These are phyloP conservation scores for Tenthredo scrophulariae DNA, from an alignment of 2,888 invertebrate genomes.

Conservation along the genomic window DNA sequence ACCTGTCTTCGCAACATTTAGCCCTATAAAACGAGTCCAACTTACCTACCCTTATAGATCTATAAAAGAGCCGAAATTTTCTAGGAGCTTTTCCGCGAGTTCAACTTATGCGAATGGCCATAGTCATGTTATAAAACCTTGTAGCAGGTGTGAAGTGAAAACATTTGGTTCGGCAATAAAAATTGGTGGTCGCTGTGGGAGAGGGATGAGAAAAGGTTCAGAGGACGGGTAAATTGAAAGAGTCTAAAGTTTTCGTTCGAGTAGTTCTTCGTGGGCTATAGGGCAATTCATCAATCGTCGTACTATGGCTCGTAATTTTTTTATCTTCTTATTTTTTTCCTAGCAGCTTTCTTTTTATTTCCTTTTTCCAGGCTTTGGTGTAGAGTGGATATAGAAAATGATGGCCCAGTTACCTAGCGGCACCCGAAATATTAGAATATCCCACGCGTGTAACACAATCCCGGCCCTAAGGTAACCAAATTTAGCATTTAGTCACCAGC, in stretches of 20 bases:
- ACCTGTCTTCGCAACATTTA: neutral
- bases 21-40: neutral
- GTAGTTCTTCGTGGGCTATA: neutral
- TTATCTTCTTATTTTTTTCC: neutral
- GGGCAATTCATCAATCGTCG: constrained; percentile 34
- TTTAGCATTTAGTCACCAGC: constrained; percentile 74
- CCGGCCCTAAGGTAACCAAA: constrained; percentile 75
- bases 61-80: neutral
- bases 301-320: neutral
- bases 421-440: constrained; percentile 70
- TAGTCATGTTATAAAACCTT: neutral
- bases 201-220: neutral
- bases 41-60: neutral
- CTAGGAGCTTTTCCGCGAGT: neutral
- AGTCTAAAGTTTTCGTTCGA: neutral
- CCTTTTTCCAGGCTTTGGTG: constrained; percentile 52
- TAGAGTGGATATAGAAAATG: constrained; percentile 62
- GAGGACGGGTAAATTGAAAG: neutral
- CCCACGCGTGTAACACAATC: constrained; percentile 77
- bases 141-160: neutral
- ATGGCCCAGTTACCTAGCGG: constrained; percentile 65
- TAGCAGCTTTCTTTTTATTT: neutral
- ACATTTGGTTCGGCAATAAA: neutral
- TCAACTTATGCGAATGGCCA: neutral
- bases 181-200: neutral